phyloP scores from a whole-genome alignment of 2,113 vertebrate genomes.

The Marmota monax region DNA sequence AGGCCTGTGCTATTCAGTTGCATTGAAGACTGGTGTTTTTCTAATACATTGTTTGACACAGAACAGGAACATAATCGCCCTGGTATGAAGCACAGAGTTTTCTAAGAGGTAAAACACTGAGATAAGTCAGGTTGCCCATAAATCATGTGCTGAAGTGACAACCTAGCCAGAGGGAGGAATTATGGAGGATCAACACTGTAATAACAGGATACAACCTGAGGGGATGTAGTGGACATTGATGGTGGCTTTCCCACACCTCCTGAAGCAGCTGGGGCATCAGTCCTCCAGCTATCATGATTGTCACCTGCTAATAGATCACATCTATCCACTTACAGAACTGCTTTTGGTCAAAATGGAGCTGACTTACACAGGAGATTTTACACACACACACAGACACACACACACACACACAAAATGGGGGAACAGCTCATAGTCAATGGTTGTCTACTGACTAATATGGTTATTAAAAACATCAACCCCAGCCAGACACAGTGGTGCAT shows the following conservation, averaged over 20 bases:
- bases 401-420: neutral
- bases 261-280: neutral
- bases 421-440: neutral
- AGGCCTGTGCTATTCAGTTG: conserved; percentile 63
- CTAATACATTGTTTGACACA: conserved; percentile 65
- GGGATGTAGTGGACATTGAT: neutral
- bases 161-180: conserved; percentile 21
- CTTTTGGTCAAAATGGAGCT: conserved; percentile 55
- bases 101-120: conserved; percentile 67
- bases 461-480: neutral
- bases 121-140: conserved; percentile 57
- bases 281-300: neutral
- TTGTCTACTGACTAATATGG: neutral
- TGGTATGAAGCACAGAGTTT: conserved; percentile 53
- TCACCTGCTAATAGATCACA: neutral
- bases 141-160: conserved; percentile 61
- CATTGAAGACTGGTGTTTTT: conserved; percentile 65
- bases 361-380: neutral
- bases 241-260: neutral
- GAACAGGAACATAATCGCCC: conserved; percentile 50
- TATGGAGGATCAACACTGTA: neutral
- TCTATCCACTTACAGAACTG: neutral
- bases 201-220: neutral
- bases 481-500: neutral
- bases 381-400: neutral